Evolutionary conservation across 2,888 invertebrate species (phyloP).

Genomic region (Subacronicta megacephala): DNA sequence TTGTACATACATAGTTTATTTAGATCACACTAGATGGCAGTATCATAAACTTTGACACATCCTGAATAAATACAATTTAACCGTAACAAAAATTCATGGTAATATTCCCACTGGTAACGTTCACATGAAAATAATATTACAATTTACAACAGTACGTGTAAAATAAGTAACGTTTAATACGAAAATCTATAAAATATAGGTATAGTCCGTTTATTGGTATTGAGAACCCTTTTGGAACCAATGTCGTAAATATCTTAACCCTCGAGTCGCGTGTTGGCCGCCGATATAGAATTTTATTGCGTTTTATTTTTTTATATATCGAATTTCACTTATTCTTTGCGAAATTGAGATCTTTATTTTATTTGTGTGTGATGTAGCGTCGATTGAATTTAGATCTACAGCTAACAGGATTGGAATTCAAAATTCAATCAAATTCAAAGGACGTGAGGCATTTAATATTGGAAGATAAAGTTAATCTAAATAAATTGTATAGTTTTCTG

Average conservation of each 20-base stretch:
- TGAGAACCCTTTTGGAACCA: constrained; percentile 65
- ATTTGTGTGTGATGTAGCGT: constrained; percentile 17
- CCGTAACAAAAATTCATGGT: constrained; percentile 16
- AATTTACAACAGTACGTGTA: constrained; percentile 44
- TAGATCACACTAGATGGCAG: constrained; percentile 12
- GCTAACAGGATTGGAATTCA: background rate
- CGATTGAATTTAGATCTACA: background rate
- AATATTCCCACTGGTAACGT: constrained; percentile 22
- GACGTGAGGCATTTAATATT: too few species aligned
- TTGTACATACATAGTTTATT: background rate
- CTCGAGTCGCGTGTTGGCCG: constrained; percentile 69
- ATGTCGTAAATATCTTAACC: constrained; percentile 74
- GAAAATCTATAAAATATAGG: constrained; percentile 52
- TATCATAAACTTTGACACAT: background rate
- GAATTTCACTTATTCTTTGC: constrained; percentile 65
- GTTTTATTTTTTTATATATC: constrained; percentile 79
- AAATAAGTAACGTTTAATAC: constrained; percentile 54
- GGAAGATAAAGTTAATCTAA: too few species aligned
- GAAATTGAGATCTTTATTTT: constrained; percentile 37
- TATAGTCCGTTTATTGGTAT: constrained; percentile 52
- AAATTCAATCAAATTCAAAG: background rate
- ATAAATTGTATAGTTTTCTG: too few species aligned
- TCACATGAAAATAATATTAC: constrained; percentile 29
- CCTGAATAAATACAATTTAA: background rate
- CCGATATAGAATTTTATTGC: constrained; percentile 83